Conservation (phyloP, 2,113 vertebrate species). For the Eurystomus gularis region DNA sequence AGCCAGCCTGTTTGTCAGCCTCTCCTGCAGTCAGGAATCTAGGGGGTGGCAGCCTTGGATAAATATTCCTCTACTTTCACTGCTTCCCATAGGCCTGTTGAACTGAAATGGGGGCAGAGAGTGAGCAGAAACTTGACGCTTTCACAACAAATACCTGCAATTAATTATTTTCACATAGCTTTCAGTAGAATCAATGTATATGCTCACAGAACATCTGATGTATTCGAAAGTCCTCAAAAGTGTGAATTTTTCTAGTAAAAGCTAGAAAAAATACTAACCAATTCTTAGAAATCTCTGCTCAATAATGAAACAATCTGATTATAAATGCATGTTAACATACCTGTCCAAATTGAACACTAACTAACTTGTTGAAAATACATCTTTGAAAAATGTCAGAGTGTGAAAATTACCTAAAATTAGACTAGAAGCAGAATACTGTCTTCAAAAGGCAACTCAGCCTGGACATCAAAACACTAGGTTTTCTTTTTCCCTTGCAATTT, state of each 20-base stretch:
- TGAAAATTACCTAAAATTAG: neutral
- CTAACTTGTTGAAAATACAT: neutral
- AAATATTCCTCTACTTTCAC: neutral
- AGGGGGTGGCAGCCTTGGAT: neutral
- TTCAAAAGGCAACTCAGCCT: neutral
- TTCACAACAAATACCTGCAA: neutral
- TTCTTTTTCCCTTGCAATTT: neutral
- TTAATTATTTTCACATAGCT: neutral
- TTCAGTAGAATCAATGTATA: neutral
- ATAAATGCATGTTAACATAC: neutral
- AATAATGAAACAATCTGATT: neutral
- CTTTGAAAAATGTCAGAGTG: neutral
- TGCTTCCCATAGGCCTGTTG: neutral
- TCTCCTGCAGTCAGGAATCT: neutral
- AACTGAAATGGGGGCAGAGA: neutral
- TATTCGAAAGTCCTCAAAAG: accelerated
- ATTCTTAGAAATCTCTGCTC: neutral
- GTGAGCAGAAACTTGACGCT: neutral
- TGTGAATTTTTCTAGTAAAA: neutral
- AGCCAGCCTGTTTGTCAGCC: neutral
- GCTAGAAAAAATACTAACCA: neutral
- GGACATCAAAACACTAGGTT: neutral
- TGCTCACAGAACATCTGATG: neutral
- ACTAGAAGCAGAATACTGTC: neutral
- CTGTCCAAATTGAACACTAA: neutral